These are phyloP conservation scores for Nasalis larvatus DNA, from an alignment of 2,113 vertebrate species.

Conservation along the genomic window DNA sequence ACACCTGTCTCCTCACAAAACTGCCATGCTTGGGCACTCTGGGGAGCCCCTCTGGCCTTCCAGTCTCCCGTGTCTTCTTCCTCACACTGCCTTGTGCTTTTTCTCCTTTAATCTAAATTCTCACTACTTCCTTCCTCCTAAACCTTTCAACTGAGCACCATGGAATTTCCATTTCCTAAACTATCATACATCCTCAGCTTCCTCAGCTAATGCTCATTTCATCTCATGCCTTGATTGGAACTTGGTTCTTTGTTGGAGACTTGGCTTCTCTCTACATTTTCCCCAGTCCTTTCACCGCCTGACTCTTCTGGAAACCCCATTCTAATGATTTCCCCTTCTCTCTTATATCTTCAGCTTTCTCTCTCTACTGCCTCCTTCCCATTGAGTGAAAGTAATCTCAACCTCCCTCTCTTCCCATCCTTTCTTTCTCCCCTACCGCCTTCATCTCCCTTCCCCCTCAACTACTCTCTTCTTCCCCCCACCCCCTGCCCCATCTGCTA, in stretches of 20 bases:
- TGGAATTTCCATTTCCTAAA: neutral
- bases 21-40: neutral
- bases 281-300: too few species aligned
- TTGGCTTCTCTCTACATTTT: neutral
- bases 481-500: neutral
- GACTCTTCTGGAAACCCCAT: neutral
- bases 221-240: neutral
- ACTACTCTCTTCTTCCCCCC: fast-evolving
- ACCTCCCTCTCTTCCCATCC: neutral
- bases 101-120: neutral
- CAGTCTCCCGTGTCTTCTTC: neutral
- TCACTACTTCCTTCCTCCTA: neutral
- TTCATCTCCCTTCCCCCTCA: too few species aligned
- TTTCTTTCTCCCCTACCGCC: neutral
- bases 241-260: neutral
- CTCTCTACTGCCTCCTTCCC: neutral
- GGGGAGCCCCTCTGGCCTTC: neutral
- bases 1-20: neutral
- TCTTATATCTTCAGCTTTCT: neutral
- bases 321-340: neutral
- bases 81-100: neutral
- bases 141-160: neutral
- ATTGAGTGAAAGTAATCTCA: neutral
- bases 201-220: neutral
- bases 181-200: neutral